phyloP scores from a whole-genome alignment of 1,140 invertebrate genomes.

The Belonocnema kinseyi region DNA sequence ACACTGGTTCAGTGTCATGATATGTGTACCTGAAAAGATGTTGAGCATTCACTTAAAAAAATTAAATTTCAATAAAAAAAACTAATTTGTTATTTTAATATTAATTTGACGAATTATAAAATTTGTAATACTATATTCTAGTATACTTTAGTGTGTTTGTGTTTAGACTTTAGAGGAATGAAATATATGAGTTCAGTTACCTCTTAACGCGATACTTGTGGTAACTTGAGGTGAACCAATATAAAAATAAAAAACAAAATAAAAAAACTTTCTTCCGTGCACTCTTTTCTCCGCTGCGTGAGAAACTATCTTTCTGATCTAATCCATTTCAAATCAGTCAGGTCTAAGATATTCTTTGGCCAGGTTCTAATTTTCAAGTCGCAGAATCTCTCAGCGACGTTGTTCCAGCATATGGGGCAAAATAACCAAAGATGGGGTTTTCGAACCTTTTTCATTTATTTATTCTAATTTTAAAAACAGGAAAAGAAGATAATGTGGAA shows the following conservation, averaged over 20 bases:
- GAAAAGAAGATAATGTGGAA: no score
- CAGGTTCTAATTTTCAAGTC: no score
- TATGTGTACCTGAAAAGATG: constrained; percentile 2
- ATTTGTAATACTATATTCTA: neutral
- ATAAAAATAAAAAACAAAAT: neutral
- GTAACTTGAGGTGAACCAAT: constrained; percentile 29
- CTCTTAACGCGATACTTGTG: constrained; percentile 8
- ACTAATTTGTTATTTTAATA: neutral
- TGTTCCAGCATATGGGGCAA: no score
- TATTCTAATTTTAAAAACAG: no score
- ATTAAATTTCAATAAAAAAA: neutral
- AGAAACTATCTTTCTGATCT: neutral
- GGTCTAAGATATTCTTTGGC: no score
- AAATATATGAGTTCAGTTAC: neutral
- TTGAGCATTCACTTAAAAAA: neutral
- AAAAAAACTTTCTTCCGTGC: no score
- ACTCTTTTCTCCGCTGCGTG: neutral
- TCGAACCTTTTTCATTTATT: no score
- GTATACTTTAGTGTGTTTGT: neutral
- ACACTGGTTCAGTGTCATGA: neutral
- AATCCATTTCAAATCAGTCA: no score
- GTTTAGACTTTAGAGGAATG: neutral
- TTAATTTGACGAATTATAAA: neutral
- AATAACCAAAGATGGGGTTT: no score
- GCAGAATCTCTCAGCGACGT: no score